Evolutionary conservation across 2,113 vertebrate genomes (phyloP).

Genomic region (Myotis lucifugus): DNA sequence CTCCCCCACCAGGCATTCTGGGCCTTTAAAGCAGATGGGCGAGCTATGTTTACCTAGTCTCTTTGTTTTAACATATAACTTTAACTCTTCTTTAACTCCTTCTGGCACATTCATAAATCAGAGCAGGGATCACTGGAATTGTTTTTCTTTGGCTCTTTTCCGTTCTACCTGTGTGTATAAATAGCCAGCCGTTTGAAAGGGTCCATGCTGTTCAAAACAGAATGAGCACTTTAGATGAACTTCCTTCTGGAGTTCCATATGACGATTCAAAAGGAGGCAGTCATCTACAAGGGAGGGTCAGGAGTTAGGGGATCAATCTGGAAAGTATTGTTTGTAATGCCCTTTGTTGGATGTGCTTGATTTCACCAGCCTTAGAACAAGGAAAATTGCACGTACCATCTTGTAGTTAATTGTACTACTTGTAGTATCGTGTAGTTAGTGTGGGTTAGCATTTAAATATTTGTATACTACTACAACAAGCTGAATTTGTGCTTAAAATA

Average conservation of each 20-base stretch:
- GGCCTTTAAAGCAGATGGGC: background rate
- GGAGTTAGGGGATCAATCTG: background rate
- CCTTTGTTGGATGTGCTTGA: background rate
- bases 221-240: background rate
- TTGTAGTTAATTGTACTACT: background rate
- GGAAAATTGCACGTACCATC: background rate
- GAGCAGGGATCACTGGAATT: background rate
- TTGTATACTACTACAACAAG: background rate
- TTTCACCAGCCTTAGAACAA: slow-evolving; percentile 1
- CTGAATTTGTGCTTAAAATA: background rate
- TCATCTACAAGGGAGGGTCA: background rate
- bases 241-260: background rate
- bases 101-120: background rate
- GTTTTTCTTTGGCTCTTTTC: background rate
- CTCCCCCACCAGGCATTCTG: too few relatives aligned
- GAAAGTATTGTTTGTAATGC: background rate
- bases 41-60: accelerated
- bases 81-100: background rate
- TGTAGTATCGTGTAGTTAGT: background rate
- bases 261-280: background rate
- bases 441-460: background rate
- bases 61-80: background rate
- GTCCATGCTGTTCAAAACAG: background rate
- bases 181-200: background rate
- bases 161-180: background rate